Percentiles rank a stretch among this genome's conserved stretches.
phyloP scores from a whole-genome alignment of 2,888 invertebrate species.

The Andrena hattorfiana region DNA sequence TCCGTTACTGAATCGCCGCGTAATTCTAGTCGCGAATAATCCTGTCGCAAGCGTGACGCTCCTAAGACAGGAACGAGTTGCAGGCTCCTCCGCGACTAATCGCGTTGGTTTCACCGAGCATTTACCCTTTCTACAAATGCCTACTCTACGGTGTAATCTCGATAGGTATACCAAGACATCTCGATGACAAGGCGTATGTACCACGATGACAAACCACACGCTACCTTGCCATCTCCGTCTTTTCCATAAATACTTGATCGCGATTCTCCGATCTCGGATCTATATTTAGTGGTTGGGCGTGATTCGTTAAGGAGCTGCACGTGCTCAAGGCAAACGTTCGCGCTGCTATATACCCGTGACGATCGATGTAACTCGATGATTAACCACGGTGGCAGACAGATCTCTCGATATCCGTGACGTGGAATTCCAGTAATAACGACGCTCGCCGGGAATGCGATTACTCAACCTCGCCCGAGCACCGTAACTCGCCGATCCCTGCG shows the following conservation, averaged over 20 bases:
- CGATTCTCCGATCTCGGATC: background rate
- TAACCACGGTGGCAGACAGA: too few relatives aligned
- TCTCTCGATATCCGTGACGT: constrained; percentile 30
- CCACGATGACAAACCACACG: background rate
- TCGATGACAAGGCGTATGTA: too few relatives aligned
- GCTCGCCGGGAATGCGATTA: constrained; percentile 41
- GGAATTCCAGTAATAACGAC: constrained; percentile 55
- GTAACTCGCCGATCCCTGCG: constrained; percentile 1
- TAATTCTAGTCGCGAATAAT: too few relatives aligned
- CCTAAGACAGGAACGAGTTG: too few relatives aligned
- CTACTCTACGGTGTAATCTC: background rate
- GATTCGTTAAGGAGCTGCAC: constrained; percentile 24
- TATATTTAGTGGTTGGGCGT: constrained; percentile 5
- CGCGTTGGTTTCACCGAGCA: too few relatives aligned
- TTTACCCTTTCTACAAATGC: background rate
- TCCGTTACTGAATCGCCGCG: background rate
- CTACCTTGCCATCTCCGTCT: background rate
- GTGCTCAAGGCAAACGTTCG: background rate
- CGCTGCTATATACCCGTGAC: too few relatives aligned
- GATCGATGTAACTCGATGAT: too few relatives aligned
- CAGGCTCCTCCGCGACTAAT: too few relatives aligned
- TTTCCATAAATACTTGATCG: constrained; percentile 4
- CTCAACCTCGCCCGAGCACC: constrained; percentile 22
- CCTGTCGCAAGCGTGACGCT: too few relatives aligned
- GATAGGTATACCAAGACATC: too few relatives aligned